These are phyloP conservation scores for Ormyrus pomaceus DNA, from an alignment of 2,888 invertebrate species.

Conservation along the genomic window DNA sequence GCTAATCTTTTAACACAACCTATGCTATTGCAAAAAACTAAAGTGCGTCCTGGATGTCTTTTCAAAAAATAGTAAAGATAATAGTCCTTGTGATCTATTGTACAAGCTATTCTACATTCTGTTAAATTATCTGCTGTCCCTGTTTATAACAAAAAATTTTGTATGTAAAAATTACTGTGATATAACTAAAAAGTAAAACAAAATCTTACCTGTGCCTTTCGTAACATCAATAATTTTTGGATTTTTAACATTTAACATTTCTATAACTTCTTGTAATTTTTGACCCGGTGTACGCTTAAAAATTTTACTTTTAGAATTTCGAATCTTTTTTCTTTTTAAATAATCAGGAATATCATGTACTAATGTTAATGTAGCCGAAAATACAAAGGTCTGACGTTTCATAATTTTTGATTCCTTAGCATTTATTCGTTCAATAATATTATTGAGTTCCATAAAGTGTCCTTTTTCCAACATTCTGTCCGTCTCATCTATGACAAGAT, in stretches of 20 bases:
- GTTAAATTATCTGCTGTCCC: slow-evolving; percentile 90
- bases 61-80: slow-evolving; percentile 94
- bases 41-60: slow-evolving; percentile 91
- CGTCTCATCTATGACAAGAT: slow-evolving; percentile 97
- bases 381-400: slow-evolving; percentile 93
- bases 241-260: slow-evolving; percentile 89
- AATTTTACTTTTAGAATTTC: slow-evolving; percentile 76
- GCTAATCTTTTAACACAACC: slow-evolving; percentile 91
- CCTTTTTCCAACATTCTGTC: slow-evolving; percentile 98
- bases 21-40: slow-evolving; percentile 96
- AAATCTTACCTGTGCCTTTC: slow-evolving; percentile 80
- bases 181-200: slow-evolving; percentile 46
- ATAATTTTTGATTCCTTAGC: slow-evolving; percentile 79
- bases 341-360: slow-evolving; percentile 90
- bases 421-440: slow-evolving; percentile 88
- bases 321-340: slow-evolving; percentile 79
- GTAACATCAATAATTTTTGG: slow-evolving; percentile 97
- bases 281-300: slow-evolving; percentile 84
- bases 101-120: slow-evolving; percentile 89
- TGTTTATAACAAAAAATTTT: slow-evolving; percentile 63
- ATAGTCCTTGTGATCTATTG: slow-evolving; percentile 90
- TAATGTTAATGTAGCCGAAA: slow-evolving; percentile 96
- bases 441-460: slow-evolving; percentile 94
- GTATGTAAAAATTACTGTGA: too few relatives aligned
- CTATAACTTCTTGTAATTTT: slow-evolving; percentile 86